Conservation (phyloP, 2,797 vertebrate genomes). For the Enteromius radiatus region DNA sequence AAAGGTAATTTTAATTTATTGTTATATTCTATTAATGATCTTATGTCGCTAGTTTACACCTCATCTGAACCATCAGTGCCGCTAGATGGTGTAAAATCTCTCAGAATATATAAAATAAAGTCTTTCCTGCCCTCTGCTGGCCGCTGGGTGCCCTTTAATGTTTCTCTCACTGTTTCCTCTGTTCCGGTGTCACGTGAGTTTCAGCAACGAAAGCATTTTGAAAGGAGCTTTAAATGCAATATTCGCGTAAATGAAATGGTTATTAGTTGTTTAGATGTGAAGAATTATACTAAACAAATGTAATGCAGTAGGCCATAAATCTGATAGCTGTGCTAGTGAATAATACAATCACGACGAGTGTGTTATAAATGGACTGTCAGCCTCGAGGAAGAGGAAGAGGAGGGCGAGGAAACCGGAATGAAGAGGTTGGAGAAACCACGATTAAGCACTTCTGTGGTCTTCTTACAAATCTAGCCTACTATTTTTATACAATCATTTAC, state of each 20-base stretch:
- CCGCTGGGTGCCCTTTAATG: not conserved
- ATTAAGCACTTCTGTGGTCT: not conserved
- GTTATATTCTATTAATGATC: no score
- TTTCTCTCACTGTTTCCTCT: not conserved
- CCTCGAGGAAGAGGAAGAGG: slow-evolving; percentile 58
- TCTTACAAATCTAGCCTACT: no score
- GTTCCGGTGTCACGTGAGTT: not conserved
- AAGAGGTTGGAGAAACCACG: slow-evolving; percentile 63
- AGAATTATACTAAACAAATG: not conserved
- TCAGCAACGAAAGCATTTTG: not conserved
- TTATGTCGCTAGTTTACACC: not conserved
- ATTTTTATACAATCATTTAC: not conserved
- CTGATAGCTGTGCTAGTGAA: not conserved
- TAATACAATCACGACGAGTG: not conserved
- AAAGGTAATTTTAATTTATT: not conserved
- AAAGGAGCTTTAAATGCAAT: not conserved
- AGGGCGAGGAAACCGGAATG: slow-evolving; percentile 47
- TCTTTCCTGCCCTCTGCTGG: slow-evolving; percentile 27
- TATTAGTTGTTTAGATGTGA: not conserved
- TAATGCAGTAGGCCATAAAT: not conserved
- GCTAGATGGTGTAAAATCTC: not conserved
- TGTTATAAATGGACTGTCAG: slow-evolving; percentile 64
- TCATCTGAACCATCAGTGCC: not conserved
- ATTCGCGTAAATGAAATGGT: not conserved
- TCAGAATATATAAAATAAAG: not conserved